Evolutionary conservation across 2,888 invertebrate genomes (phyloP), one percentile per base, ranked within the genome.

Genomic region (Heliconius cydno): DNA sequence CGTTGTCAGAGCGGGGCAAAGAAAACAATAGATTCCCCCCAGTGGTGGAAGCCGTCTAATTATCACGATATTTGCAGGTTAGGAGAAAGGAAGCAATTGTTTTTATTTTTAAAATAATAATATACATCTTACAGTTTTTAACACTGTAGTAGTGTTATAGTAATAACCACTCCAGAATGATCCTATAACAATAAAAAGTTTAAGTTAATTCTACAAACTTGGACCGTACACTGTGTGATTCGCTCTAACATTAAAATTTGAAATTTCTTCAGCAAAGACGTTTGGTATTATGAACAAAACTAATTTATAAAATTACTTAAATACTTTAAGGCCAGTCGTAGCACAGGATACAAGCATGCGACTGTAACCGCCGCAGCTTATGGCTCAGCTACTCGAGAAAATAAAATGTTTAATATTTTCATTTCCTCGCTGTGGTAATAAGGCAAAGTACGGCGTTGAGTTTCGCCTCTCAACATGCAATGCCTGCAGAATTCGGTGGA

Each of bases 241-340:
- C 41, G 22, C 71, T 34, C 15, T 34, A 34, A n/a, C n/a, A 63
- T 73, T 73, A 72, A 72, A 72, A 73, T 72, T 71, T 38, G 22
- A 78, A 72, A 73, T 66, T 73, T 78, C 65, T 52, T 30, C 25
- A 72, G 9, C 52, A 30, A 30, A 71, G 41, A 25, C 25, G 41
- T 12, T 38, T 6, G 22, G 25, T 41, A 38, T 38, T 38, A n/a
- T n/a, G n/a, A 25, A 25, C 6, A 25, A n/a, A 41, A 68, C n/a
- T n/a, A 1, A 38, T 34, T 68, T n/a, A 63, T 68, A 68, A 15
- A 66, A 28, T 66, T 30, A 30, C 15, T 66, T 66, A 28, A 25
- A 25, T 66, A 15, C 6, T 30, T 30, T 3, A 7, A 15, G 19
- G 22, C 7, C 52, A 52, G 6, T 52, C 19, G 52, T 52, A 1